Evolutionary conservation across 2,797 vertebrate genomes (phyloP).

Genomic region (Ceryle rudis): DNA sequence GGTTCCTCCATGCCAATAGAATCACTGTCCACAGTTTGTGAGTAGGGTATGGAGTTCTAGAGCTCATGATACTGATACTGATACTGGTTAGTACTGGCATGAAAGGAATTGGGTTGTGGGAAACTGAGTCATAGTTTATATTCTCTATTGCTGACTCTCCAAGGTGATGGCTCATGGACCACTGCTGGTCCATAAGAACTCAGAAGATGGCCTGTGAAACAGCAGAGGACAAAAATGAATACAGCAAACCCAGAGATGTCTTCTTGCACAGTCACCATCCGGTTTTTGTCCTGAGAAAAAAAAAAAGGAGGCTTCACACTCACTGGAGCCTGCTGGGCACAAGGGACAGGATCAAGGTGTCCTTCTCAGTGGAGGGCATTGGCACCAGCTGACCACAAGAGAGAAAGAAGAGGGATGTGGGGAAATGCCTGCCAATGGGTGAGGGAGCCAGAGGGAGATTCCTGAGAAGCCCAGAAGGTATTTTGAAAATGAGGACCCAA

Average conservation of each 20-base stretch:
- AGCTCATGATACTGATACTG: background rate
- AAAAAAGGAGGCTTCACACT: background rate
- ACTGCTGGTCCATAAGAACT: background rate
- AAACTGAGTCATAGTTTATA: background rate
- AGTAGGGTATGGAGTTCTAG: background rate
- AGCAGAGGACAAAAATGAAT: background rate
- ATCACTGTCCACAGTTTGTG: background rate
- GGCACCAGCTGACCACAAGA: background rate
- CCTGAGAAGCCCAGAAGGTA: conserved; percentile 59
- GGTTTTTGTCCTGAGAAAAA: background rate
- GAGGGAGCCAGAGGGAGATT: conserved; percentile 46
- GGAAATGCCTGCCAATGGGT: background rate
- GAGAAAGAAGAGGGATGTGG: background rate
- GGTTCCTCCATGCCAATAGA: background rate
- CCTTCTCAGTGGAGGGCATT: background rate
- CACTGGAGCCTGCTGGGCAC: background rate
- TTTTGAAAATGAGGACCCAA: conserved; percentile 52
- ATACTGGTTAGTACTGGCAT: background rate
- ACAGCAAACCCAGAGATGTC: background rate
- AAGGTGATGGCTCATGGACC: background rate
- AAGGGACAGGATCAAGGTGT: background rate
- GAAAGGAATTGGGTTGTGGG: background rate
- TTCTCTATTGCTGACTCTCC: background rate
- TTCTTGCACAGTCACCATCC: background rate
- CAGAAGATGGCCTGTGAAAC: background rate